Base-by-base conservation (phyloP, 2,113 vertebrate species). In the Lycocorax pyrrhopterus region DNA sequence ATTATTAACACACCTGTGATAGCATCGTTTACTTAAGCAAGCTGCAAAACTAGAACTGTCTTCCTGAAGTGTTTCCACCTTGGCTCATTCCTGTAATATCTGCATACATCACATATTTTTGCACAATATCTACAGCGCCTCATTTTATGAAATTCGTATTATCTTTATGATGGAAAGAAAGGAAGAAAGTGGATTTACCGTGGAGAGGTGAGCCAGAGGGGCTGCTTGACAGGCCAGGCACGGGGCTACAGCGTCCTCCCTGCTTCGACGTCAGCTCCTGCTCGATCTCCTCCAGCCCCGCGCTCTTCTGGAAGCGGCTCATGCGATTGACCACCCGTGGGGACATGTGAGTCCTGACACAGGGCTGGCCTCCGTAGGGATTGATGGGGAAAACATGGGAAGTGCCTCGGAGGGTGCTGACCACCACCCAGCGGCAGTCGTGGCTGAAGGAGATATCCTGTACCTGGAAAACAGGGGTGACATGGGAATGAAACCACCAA, bases 361-460 rank as follows among this genome's bases (percentile, higher is more conserved):
- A 99, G 53, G 99, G 99, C 71, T 98, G 98, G 6, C 99, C 99
- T 1, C 99, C 99, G 0, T 99, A 99, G 2, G 99, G 99, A 52
- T 99, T 99, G 96, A 99, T 98, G 35, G 99, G 99, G 66, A 99
- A 99, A 1, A 99, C 99, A 0, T 99, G 99, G 17, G 99, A 99
- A 11, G 99, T 99, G 77, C 99, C 99, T 1, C 99, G 98, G 1
- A 99, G 98, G 1, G 99, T 99, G 97, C 99, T 99, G 96, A 99
- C 98, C 87, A 99, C 99, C 44, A 99, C 99, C 99, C 99, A 99
- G 60, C 99, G 99, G 90, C 99, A 99, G 97, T 99, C 99, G 37
- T 98, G 99, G 97, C 99, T 99, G 98, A 99, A 99, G 95, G 99
- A 99, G 97, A 99, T 99, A 66, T 99, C 99, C 94, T 99, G 99